These are phyloP conservation scores for Halcyon senegalensis DNA, from an alignment of 2,113 vertebrate species.

Conservation along the genomic window DNA sequence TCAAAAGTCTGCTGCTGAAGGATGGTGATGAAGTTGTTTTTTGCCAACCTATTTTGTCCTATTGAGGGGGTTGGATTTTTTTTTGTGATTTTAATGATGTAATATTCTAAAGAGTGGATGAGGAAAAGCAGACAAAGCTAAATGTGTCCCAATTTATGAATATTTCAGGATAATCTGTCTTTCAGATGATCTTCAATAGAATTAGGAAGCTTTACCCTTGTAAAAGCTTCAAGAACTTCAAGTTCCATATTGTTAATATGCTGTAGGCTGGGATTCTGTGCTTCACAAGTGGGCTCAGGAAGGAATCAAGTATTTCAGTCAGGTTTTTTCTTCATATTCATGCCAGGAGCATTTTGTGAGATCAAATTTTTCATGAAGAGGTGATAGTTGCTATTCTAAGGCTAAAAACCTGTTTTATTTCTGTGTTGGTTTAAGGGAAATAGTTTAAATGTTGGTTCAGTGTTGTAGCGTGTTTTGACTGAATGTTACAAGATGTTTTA, in stretches of 20 bases:
- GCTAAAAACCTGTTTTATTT: background rate
- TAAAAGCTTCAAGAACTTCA: background rate
- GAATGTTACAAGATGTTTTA: rapidly evolving
- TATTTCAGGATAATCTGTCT: background rate
- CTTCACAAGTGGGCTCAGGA: background rate
- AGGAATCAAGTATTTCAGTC: background rate
- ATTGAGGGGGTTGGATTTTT: background rate
- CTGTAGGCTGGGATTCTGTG: background rate
- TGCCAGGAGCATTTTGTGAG: background rate
- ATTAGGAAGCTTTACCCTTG: background rate
- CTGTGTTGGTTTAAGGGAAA: background rate
- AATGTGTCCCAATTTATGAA: background rate
- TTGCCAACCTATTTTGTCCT: background rate
- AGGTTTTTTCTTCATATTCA: background rate
- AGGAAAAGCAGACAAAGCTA: background rate
- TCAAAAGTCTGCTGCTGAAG: background rate
- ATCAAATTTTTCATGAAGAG: rapidly evolving
- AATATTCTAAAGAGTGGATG: background rate
- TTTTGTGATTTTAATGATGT: background rate
- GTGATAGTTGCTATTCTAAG: background rate
- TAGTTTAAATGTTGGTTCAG: background rate
- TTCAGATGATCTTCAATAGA: background rate
- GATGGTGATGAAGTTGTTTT: background rate
- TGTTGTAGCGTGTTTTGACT: background rate
- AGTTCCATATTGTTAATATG: background rate